Evolutionary conservation across 2,888 invertebrate species (phyloP), one percentile per base, ranked within the genome.

Genomic region (Eupsilia transversa): DNA sequence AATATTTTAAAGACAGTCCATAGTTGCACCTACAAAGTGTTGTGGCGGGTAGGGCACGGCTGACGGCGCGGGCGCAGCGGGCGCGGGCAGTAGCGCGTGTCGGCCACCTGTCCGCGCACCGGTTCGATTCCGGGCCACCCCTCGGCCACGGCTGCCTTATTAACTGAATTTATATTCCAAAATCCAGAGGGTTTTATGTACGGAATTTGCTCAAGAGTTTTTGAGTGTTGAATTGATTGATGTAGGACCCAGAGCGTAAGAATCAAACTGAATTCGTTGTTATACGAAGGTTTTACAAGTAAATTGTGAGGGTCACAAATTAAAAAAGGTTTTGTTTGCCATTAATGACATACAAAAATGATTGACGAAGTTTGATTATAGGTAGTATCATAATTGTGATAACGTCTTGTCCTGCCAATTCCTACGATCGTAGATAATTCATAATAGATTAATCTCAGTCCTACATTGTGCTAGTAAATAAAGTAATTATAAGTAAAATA

Each of bases 41-140:
- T 63, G 52, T 67, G 61, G 49, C 78, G 87, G 84, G 88, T 91
- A 91, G 82, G 88, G 91, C 90, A 90, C 89, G 91, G 87, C 88
- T 38, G 73, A 2, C 14, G 17, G 67, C 35, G 41, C 61, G 41
- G 41, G 72, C 77, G 80, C 67, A 73, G 74, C 73, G 74, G 90
- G 89, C 87, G 87, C 78, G 86, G 74, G 85, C 94, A 92, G 82
- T 89, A 89, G 92, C 91, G 93, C 95, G 95, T 94, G 94, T 90
- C 95, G 93, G 88, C 95, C 96, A 96, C 96, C 96, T 96, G 96
- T 94, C 92, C 86, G 88, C 78, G 86, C 91, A 91, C 92, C 91
- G 92, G 93, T 91, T 89, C 93, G 89, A 88, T 87, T 89, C 90
- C 89, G 87, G 85, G 80, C 88, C 89, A 90, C 90, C 91, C 90